phyloP scores from a whole-genome alignment of 2,888 invertebrate species.

The Mimumesa dahlbomi region DNA sequence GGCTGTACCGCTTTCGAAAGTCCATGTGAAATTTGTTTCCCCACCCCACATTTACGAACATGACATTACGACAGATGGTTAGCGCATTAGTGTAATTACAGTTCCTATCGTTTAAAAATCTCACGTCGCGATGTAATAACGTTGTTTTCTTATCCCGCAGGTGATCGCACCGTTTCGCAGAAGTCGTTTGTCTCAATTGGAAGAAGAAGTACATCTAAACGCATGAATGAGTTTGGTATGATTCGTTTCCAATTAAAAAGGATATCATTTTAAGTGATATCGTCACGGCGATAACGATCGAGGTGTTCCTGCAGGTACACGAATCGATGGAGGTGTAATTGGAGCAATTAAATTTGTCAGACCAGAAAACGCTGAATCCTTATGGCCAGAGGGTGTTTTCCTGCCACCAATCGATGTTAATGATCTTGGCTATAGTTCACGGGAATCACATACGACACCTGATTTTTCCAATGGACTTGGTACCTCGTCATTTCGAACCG shows the following conservation, averaged over 20 bases:
- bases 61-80: slow-evolving; percentile 73
- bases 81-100: slow-evolving; percentile 30
- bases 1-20: slow-evolving; percentile 72
- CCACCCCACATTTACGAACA: slow-evolving; percentile 76
- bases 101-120: slow-evolving; percentile 4
- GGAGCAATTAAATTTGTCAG: too few species aligned
- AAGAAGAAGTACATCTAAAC: slow-evolving; percentile 54
- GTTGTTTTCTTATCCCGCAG: slow-evolving; percentile 52
- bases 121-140: background rate
- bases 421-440: slow-evolving; percentile 77
- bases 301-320: too few species aligned
- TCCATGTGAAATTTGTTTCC: slow-evolving; percentile 75
- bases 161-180: slow-evolving; percentile 71
- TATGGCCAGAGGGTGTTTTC: slow-evolving; percentile 83
- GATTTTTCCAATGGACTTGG: slow-evolving; percentile 80
- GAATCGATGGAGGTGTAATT: too few species aligned
- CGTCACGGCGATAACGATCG: background rate
- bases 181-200: slow-evolving; percentile 74
- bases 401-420: slow-evolving; percentile 80
- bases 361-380: slow-evolving; percentile 79
- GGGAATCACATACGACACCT: slow-evolving; percentile 77
- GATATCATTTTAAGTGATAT: background rate
- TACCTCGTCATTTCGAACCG: too few species aligned
- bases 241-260: too few species aligned
- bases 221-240: slow-evolving; percentile 60